Evolutionary conservation across 1,140 invertebrate genomes (phyloP), one percentile per base, ranked within the genome.

Genomic region (Cotesia typhae): DNA sequence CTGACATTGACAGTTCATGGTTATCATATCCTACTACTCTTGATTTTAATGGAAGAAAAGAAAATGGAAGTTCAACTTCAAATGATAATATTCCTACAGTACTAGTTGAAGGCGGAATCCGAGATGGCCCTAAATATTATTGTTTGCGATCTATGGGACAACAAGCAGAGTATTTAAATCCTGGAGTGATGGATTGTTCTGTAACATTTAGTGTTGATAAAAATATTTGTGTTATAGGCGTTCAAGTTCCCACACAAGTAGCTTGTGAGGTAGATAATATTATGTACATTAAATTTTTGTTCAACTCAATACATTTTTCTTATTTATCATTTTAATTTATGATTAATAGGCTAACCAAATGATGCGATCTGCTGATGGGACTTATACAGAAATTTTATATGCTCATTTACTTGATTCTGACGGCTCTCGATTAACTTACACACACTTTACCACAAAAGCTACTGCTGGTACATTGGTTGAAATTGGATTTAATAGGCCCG

Each of bases 181-280:
- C 89, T 1, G 91, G 90, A 70, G 91, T 92, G 9, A 87, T 94
- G 28, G 93, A 94, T 80, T 92, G 91, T 76, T 91, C 90, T 10
- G 88, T 94, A 4, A 92, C 92, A 2, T 94, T 94, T 79, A 90
- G 90, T 77, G 93, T 93, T 3, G 92, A 94, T 79, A 92, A 91
- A 80, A 93, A 93, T 82, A 92, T 94, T 76, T 93, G 91, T 78
- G 88, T 95, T 38, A 87, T 91, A 47, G 92, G 92, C 10, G 89
- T 91, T 60, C 90, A 90, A 89, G 92, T 90, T 55, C 84, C 80
- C 76, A 87, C 84, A 71, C 86, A 83, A 83, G 81, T 84, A 53
- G 61, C 59, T 38, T 51, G 37, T 66, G 65, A 61, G 51, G 80
- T 81, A 74, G 74, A 36, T 75, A 5, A 14, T 55, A 55, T 59